phyloP scores from a whole-genome alignment of 2,888 invertebrate genomes.

The Chymomyza amoena region DNA sequence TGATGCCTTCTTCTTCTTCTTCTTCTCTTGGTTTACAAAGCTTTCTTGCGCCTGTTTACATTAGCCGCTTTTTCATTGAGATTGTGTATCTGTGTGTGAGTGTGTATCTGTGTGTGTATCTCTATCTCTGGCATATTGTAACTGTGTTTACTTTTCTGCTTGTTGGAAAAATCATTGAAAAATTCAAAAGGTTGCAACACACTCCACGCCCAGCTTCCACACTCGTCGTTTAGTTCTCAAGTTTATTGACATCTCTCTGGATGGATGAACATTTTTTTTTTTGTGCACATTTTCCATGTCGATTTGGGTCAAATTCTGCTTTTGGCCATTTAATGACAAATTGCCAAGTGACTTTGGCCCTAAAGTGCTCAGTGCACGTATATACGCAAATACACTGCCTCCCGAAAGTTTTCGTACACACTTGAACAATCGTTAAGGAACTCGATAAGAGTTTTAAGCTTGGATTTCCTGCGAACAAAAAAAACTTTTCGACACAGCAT shows the following conservation, averaged over 20 bases:
- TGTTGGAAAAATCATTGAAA: constrained; percentile 19
- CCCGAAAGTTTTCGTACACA: constrained; percentile 6
- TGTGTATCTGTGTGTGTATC: background rate
- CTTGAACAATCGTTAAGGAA: background rate
- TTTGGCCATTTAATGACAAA: background rate
- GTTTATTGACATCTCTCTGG: background rate
- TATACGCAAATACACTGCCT: background rate
- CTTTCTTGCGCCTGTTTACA: constrained; percentile 40
- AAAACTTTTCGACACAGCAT: no score
- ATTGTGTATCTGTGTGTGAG: background rate
- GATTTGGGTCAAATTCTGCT: background rate
- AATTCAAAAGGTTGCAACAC: constrained; percentile 26
- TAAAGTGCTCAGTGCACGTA: constrained; percentile 6
- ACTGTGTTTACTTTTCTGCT: constrained; percentile 40
- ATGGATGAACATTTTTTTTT: background rate
- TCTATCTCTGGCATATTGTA: constrained; percentile 15
- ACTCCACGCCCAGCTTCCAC: background rate
- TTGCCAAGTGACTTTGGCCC: background rate
- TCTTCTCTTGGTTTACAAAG: constrained; percentile 45
- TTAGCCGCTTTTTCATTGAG: constrained; percentile 27
- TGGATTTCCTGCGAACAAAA: no score
- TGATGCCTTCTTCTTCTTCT: constrained; percentile 11
- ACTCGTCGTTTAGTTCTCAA: background rate
- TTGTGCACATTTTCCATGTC: background rate
- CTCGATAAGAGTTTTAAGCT: no score